These are phyloP conservation scores for Cebuella pygmaea DNA, from an alignment of 2,797 vertebrate species.

Conservation along the genomic window DNA sequence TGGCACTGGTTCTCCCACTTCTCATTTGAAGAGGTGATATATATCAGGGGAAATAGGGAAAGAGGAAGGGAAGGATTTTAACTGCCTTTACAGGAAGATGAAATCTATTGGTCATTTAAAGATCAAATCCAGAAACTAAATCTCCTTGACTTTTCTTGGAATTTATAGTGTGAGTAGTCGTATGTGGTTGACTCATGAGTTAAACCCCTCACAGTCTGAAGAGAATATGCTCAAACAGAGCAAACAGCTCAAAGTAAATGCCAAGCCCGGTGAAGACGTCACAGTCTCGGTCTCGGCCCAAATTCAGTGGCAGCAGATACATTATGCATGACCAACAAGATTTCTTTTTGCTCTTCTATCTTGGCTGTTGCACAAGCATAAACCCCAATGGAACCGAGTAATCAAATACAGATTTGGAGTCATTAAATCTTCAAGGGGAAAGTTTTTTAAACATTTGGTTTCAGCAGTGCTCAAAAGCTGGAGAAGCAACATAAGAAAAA, in stretches of 20 bases:
- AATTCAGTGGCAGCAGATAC: conserved; percentile 61
- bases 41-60: not conserved
- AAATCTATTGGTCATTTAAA: conserved; percentile 70
- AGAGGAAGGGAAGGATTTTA: conserved; percentile 23
- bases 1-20: not conserved
- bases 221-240: conserved; percentile 69
- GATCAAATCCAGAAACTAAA: conserved; percentile 73
- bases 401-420: conserved; percentile 67
- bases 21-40: not conserved
- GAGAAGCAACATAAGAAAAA: conserved; percentile 66
- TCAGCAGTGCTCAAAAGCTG: conserved; percentile 32
- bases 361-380: conserved; percentile 11
- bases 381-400: conserved; percentile 55
- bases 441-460: conserved; percentile 56
- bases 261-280: conserved; percentile 70
- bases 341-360: conserved; percentile 53
- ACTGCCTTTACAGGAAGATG: conserved; percentile 36
- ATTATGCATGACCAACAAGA: conserved; percentile 61
- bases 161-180: conserved; percentile 64
- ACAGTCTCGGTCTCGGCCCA: conserved; percentile 10
- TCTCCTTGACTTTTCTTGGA: conserved; percentile 76
- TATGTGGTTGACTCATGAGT: conserved; percentile 19
- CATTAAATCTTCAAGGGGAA: conserved; percentile 67
- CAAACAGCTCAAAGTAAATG: conserved; percentile 70
- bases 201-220: conserved; percentile 54